These are phyloP conservation scores for Vipera ursinii DNA, from an alignment of 2,797 vertebrate species.

Conservation along the genomic window DNA sequence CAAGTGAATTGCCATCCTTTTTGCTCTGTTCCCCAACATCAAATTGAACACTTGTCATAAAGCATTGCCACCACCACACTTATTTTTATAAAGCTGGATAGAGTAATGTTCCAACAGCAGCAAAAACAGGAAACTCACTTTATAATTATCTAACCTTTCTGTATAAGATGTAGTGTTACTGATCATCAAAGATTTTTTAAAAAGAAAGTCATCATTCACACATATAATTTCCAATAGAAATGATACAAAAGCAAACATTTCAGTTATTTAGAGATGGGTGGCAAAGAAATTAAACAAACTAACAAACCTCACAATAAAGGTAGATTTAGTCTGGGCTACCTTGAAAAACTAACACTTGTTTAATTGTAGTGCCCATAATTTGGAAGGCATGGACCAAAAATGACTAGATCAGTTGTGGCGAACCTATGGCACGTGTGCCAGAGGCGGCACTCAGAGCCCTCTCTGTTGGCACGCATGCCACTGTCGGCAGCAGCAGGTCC, in stretches of 20 bases:
- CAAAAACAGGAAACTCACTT: not conserved
- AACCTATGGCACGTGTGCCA: too few relatives aligned
- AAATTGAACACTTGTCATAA: not conserved
- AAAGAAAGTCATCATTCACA: not conserved
- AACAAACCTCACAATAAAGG: not conserved
- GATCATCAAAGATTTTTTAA: not conserved
- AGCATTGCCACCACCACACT: not conserved
- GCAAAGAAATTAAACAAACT: too few relatives aligned
- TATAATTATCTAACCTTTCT: not conserved
- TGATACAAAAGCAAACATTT: not conserved
- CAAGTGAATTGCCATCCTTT: not conserved
- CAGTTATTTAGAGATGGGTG: not conserved
- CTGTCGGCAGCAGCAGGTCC: too few relatives aligned
- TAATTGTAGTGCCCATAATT: not conserved
- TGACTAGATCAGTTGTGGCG: not conserved
- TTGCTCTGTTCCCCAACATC: not conserved
- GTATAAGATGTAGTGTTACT: not conserved
- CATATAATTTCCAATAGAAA: not conserved
- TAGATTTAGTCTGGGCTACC: not conserved
- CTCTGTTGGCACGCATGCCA: too few relatives aligned
- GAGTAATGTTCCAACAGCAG: not conserved
- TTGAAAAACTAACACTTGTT: not conserved
- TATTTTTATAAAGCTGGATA: not conserved
- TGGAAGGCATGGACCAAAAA: not conserved
- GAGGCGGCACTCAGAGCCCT: too few relatives aligned